Conservation (phyloP, 2,797 vertebrate genomes). For the Nyctibius grandis region DNA sequence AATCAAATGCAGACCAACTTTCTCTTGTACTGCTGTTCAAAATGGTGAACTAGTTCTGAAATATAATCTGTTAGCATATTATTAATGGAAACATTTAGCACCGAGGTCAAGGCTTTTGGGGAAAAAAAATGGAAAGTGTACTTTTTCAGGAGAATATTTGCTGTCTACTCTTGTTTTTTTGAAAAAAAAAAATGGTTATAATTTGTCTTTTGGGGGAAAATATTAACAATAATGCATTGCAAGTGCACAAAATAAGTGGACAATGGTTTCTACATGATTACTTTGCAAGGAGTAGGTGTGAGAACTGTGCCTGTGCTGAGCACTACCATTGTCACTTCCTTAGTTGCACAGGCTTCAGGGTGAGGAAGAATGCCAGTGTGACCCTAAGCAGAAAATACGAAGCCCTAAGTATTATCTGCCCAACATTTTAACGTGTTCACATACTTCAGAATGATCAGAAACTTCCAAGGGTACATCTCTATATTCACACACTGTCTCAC, state of each 20-base stretch:
- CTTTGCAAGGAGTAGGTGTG: not conserved
- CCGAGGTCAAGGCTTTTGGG: not conserved
- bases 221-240: not conserved
- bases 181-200: not conserved
- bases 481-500: conserved; percentile 7
- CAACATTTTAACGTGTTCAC: not conserved
- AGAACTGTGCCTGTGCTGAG: not conserved
- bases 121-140: not conserved
- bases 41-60: conserved; percentile 57
- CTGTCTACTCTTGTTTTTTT: not conserved
- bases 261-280: not conserved
- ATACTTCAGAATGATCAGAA: conserved; percentile 15
- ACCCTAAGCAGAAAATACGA: not conserved
- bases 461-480: conserved; percentile 19
- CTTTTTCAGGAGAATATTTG: not conserved
- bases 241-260: not conserved
- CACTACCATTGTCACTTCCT: not conserved
- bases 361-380: not conserved
- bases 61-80: conserved; percentile 50
- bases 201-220: not conserved
- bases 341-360: not conserved
- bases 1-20: conserved; percentile 55
- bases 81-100: conserved; percentile 54
- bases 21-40: conserved; percentile 48
- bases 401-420: not conserved